Conservation (phyloP, 1,140 invertebrate species). For the Vollenhovia emeryi region DNA sequence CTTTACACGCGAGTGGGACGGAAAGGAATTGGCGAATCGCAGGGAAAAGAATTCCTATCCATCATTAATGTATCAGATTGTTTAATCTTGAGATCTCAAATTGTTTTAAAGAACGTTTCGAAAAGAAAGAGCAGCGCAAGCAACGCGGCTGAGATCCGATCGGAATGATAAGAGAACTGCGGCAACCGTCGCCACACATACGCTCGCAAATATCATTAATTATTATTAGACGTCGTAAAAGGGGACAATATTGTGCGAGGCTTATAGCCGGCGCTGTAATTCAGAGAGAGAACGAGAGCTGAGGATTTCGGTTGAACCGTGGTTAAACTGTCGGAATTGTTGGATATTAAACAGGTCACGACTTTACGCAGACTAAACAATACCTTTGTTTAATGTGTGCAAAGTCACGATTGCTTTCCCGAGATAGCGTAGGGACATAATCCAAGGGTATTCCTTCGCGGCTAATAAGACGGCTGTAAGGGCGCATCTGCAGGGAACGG, state of each 20-base stretch:
- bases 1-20: neutral
- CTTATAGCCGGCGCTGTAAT: neutral
- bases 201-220: slow-evolving; percentile 4
- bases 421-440: slow-evolving; percentile 22
- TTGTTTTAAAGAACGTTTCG: neutral
- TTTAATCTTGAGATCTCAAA: neutral
- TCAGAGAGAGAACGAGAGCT: neutral
- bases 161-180: neutral
- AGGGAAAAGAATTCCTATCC: neutral
- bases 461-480: slow-evolving; percentile 77
- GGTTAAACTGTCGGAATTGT: neutral
- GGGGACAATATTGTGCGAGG: neutral
- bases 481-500: slow-evolving; percentile 75
- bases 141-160: neutral
- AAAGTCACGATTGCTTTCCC: slow-evolving; percentile 2
- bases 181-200: neutral
- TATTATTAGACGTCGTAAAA: slow-evolving; percentile 24
- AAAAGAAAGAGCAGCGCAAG: neutral
- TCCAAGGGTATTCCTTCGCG: slow-evolving; percentile 37
- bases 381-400: slow-evolving; percentile 45
- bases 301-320: neutral
- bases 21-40: neutral
- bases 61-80: neutral
- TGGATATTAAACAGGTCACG: slow-evolving; percentile 2
- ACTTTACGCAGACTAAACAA: neutral